Evolutionary conservation across 2,797 vertebrate genomes (phyloP).

Genomic region (Leucoraja ocellata): DNA sequence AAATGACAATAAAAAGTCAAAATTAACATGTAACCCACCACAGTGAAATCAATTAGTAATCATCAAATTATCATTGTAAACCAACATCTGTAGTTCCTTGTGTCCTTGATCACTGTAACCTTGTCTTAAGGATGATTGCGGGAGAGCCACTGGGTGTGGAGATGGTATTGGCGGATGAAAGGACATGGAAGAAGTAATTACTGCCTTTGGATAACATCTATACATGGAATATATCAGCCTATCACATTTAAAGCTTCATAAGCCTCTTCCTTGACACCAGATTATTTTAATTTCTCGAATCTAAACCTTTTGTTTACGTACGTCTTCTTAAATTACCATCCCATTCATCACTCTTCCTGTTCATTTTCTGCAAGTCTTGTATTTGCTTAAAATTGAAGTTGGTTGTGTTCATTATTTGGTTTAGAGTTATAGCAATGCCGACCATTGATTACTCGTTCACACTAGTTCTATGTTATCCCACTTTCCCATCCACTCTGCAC

Average conservation of each 20-base stretch:
- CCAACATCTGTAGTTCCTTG: too few species aligned
- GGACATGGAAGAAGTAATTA: too few species aligned
- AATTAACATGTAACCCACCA: not conserved
- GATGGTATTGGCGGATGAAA: not conserved
- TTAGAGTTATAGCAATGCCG: too few species aligned
- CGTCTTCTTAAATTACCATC: not conserved
- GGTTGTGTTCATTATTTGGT: not conserved
- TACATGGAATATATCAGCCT: not conserved
- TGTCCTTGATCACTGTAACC: too few species aligned
- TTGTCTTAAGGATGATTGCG: not conserved
- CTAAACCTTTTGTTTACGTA: not conserved
- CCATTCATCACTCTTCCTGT: not conserved
- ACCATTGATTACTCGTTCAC: too few species aligned
- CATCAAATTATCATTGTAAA: too few species aligned
- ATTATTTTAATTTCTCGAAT: not conserved
- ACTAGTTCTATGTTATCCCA: too few species aligned
- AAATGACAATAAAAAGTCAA: not conserved
- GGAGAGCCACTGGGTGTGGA: not conserved
- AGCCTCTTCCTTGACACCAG: not conserved
- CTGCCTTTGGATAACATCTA: too few species aligned
- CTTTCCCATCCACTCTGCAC: too few species aligned
- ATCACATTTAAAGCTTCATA: not conserved
- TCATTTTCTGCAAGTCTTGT: too few species aligned
- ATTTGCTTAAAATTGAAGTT: not conserved
- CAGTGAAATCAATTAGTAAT: too few species aligned